These are phyloP conservation scores for Lophius americanus DNA, from an alignment of 2,797 vertebrate species.

Conservation along the genomic window DNA sequence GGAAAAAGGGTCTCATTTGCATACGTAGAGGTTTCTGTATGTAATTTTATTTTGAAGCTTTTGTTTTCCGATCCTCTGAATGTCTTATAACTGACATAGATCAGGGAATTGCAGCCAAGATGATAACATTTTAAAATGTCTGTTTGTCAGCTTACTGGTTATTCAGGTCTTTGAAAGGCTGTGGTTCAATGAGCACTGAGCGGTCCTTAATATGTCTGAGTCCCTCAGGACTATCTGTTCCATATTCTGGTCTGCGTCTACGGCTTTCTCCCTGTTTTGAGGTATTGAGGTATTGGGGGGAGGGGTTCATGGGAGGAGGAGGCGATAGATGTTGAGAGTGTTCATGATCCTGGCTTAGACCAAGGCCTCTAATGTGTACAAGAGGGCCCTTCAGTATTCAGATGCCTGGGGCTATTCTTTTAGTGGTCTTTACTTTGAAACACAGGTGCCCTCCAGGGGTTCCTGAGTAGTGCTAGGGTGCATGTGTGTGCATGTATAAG, in stretches of 20 bases:
- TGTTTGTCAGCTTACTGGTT: slow-evolving; percentile 21
- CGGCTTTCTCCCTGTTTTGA: slow-evolving; percentile 47
- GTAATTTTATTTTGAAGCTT: no score
- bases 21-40: no score
- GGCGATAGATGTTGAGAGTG: slow-evolving; percentile 71
- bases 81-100: no score
- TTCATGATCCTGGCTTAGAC: slow-evolving; percentile 75
- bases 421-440: slow-evolving; percentile 87
- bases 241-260: slow-evolving; percentile 50
- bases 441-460: slow-evolving; percentile 83
- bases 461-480: slow-evolving; percentile 72
- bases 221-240: slow-evolving; percentile 57
- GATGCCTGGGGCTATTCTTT: slow-evolving; percentile 83
- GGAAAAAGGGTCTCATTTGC: no score
- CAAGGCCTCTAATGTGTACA: slow-evolving; percentile 76
- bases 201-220: slow-evolving; percentile 54
- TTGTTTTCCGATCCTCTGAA: no score
- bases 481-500: slow-evolving; percentile 58
- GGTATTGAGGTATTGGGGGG: slow-evolving; percentile 68
- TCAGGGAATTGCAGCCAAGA: no score
- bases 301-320: slow-evolving; percentile 63
- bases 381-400: slow-evolving; percentile 76
- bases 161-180: no score
- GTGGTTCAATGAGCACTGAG: slow-evolving; percentile 15
- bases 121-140: no score